Evolutionary conservation across 2,113 vertebrate species (phyloP).

Genomic region (Calonectris borealis): DNA sequence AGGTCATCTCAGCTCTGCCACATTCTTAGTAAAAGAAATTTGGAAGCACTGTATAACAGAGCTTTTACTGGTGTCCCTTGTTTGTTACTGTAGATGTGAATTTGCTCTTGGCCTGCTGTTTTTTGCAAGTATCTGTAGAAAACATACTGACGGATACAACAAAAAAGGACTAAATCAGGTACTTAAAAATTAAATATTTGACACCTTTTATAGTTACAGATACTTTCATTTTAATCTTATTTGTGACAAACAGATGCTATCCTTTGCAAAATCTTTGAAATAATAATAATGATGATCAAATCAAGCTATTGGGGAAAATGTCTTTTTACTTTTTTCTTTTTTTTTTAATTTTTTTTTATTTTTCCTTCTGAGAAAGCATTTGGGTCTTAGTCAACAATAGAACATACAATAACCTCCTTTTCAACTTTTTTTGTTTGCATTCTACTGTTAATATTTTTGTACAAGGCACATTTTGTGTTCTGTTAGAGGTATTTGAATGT

Average conservation of each 20-base stretch:
- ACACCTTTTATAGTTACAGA: not conserved
- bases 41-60: not conserved
- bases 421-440: not conserved
- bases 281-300: not conserved
- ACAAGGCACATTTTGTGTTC: not conserved
- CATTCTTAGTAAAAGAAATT: not conserved
- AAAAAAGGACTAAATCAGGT: not conserved
- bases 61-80: not conserved
- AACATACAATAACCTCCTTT: not conserved
- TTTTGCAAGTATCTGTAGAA: not conserved
- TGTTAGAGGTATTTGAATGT: not conserved
- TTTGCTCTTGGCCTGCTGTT: fast-evolving
- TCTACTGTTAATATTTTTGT: not conserved
- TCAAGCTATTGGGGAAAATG: not conserved
- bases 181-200: not conserved
- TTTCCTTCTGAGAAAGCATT: not conserved
- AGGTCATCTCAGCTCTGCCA: not conserved
- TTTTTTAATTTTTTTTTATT: too few relatives aligned
- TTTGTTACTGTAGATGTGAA: not conserved
- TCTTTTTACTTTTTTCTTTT: too few relatives aligned
- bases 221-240: not conserved
- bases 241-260: not conserved
- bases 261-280: not conserved
- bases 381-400: not conserved
- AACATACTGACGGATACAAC: not conserved